Conservation (phyloP, 2,113 vertebrate species). For the Gymnobelideus leadbeateri region DNA sequence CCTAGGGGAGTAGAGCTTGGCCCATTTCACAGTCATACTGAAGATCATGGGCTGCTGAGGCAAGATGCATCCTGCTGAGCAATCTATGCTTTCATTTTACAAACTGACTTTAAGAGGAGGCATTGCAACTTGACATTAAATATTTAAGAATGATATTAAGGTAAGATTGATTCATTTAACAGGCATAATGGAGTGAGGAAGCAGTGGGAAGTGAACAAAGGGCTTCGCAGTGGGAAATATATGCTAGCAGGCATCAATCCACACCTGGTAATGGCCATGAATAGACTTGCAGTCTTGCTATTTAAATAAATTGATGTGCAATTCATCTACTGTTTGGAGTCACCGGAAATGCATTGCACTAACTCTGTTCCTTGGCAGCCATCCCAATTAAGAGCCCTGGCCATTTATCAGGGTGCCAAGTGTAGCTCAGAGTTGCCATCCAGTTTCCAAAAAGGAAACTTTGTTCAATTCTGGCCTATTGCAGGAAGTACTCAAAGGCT, state of each 20-base stretch:
- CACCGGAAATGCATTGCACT: conserved; percentile 68
- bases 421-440: conserved; percentile 55
- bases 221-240: conserved; percentile 72
- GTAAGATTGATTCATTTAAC: conserved; percentile 79
- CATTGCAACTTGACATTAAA: conserved; percentile 77
- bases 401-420: conserved; percentile 69
- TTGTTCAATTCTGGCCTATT: conserved; percentile 45
- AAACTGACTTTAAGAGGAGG: conserved; percentile 72
- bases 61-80: conserved; percentile 66
- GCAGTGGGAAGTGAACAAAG: conserved; percentile 67
- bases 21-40: conserved; percentile 57
- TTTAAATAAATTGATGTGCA: conserved; percentile 80
- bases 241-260: conserved; percentile 72
- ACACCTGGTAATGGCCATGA: conserved; percentile 77
- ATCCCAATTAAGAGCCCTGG: conserved; percentile 71
- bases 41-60: conserved; percentile 48
- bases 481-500: background rate
- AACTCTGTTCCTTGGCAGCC: conserved; percentile 67
- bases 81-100: conserved; percentile 78
- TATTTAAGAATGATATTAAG: conserved; percentile 80
- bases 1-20: conserved; percentile 44
- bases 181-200: conserved; percentile 78
- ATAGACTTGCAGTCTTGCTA: conserved; percentile 67
- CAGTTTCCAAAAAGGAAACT: conserved; percentile 64
- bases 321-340: conserved; percentile 77